Evolutionary conservation across 2,888 invertebrate species (phyloP).

Genomic region (Sminthurides aquaticus): DNA sequence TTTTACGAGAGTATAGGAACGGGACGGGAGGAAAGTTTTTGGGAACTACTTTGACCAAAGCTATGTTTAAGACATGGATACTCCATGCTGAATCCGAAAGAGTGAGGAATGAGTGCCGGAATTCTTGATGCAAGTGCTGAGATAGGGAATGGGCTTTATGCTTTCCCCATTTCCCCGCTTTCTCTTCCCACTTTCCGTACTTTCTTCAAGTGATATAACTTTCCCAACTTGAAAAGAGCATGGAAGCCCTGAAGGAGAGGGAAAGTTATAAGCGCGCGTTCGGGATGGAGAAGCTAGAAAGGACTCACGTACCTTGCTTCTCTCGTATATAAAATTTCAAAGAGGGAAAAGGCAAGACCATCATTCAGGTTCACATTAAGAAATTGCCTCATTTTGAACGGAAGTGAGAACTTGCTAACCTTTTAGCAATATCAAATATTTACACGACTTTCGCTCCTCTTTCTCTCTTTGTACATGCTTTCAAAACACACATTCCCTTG

Average conservation of each 20-base stretch:
- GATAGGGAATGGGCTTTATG: constrained; percentile 21
- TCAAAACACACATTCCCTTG: constrained; percentile 17
- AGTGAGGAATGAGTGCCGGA: constrained; percentile 22
- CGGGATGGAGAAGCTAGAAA: too few species aligned
- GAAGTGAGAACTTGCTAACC: constrained; percentile 44
- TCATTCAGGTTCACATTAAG: constrained; percentile 42
- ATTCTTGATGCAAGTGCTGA: constrained; percentile 21
- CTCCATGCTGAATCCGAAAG: constrained; percentile 5
- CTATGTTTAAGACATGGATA: too few species aligned
- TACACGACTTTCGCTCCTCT: constrained; percentile 25
- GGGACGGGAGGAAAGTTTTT: constrained; percentile 9
- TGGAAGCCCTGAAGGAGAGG: too few species aligned
- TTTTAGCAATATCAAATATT: constrained; percentile 44
- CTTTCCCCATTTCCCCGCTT: constrained; percentile 3
- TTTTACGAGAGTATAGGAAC: background rate
- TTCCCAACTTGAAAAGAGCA: too few species aligned
- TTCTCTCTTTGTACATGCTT: constrained; percentile 12
- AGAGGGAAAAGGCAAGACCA: constrained; percentile 38
- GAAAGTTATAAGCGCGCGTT: too few species aligned
- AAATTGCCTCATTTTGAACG: constrained; percentile 39
- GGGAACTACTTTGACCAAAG: too few species aligned
- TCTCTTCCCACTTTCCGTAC: too few species aligned
- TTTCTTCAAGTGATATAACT: too few species aligned
- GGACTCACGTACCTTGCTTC: too few species aligned
- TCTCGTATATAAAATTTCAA: constrained; percentile 36